These are phyloP conservation scores for Virgularia gustaviana DNA, from an alignment of 92 coral and sea anemone species.

Conservation along the genomic window DNA sequence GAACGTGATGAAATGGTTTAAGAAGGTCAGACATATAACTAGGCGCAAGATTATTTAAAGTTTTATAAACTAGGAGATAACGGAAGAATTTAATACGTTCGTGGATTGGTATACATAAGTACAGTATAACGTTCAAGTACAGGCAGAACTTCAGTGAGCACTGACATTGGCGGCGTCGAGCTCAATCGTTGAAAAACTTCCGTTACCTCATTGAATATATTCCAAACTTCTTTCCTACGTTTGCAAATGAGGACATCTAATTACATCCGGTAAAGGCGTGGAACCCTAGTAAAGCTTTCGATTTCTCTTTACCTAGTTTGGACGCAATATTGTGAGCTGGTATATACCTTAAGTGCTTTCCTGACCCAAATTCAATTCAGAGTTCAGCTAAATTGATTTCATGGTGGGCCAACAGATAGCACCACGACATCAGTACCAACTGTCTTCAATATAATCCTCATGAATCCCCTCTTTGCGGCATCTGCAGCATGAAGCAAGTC, in stretches of 20 bases:
- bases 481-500: background rate
- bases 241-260: slow-evolving; percentile 49
- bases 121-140: slow-evolving; percentile 49
- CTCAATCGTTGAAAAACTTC: slow-evolving; percentile 15
- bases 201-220: slow-evolving; percentile 38
- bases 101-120: slow-evolving; percentile 51
- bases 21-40: too few species aligned
- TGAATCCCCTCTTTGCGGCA: slow-evolving; percentile 19
- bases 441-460: background rate
- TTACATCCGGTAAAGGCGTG: slow-evolving; percentile 66
- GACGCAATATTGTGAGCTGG: slow-evolving; percentile 42
- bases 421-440: slow-evolving; percentile 11
- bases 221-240: slow-evolving; percentile 61
- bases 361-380: slow-evolving; percentile 22
- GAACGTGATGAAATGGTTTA: too few species aligned
- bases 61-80: too few species aligned
- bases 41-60: too few species aligned
- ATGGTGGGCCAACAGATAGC: background rate
- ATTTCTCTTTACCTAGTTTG: slow-evolving; percentile 27
- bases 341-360: slow-evolving; percentile 50
- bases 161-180: slow-evolving; percentile 23
- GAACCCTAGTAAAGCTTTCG: slow-evolving; percentile 54
- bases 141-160: slow-evolving; percentile 36
- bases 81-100: too few species aligned
- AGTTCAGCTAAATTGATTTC: background rate